Evolutionary conservation across 2,797 vertebrate genomes (phyloP).

Genomic region (Oreochromis mossambicus): DNA sequence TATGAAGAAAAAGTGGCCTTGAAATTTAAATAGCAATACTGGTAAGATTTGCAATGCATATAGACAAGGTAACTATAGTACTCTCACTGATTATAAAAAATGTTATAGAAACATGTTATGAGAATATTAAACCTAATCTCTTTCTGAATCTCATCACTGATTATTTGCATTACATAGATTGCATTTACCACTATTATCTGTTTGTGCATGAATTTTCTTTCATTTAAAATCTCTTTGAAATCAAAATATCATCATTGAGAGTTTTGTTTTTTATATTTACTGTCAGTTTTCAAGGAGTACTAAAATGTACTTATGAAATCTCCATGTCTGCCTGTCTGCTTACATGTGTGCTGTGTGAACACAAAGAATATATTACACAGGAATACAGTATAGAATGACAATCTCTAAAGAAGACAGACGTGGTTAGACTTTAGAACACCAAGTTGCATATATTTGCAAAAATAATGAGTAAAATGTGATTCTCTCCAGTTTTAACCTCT

Average conservation of each 20-base stretch:
- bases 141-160: background rate
- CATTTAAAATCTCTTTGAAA: background rate
- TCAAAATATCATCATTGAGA: background rate
- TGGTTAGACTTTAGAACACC: background rate
- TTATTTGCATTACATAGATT: background rate
- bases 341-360: background rate
- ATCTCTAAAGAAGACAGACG: background rate
- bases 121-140: background rate
- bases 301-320: background rate
- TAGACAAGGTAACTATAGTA: background rate
- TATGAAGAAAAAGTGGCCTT: background rate
- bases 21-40: background rate
- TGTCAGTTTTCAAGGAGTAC: background rate
- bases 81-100: background rate
- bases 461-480: conserved; percentile 21
- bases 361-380: background rate
- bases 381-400: background rate
- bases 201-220: background rate
- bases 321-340: background rate
- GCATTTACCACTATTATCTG: background rate
- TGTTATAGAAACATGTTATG: background rate
- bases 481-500: background rate
- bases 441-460: conserved; percentile 17
- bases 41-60: background rate
- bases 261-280: background rate